Conservation (phyloP, 1,140 invertebrate species). For the Pentalonia nigronervosa region DNA sequence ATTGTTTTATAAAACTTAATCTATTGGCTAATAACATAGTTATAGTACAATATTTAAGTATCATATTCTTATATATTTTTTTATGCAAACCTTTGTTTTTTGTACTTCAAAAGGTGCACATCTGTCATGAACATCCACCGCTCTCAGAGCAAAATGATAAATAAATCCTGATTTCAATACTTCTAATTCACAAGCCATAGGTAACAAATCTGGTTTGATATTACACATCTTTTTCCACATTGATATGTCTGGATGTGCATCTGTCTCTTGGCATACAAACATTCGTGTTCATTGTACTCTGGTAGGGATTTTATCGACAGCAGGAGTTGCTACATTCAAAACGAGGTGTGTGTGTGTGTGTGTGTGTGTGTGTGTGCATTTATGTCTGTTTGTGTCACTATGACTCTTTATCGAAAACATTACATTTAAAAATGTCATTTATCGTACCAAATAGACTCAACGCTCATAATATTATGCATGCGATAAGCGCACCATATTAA, state of each 20-base stretch:
- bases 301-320: too few relatives aligned
- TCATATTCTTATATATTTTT: too few relatives aligned
- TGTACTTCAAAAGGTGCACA: not conserved
- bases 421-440: too few relatives aligned
- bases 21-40: not conserved
- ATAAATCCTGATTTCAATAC: not conserved
- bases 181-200: slow-evolving; percentile 23
- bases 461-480: too few relatives aligned
- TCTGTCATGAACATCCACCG: not conserved
- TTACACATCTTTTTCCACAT: slow-evolving; percentile 17
- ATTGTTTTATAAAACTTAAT: not conserved
- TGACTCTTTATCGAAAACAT: too few relatives aligned
- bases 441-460: too few relatives aligned
- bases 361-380: too few relatives aligned
- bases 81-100: not conserved
- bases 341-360: too few relatives aligned
- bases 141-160: slow-evolving; percentile 23
- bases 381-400: too few relatives aligned
- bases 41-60: not conserved
- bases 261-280: not conserved
- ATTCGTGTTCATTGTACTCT: too few relatives aligned
- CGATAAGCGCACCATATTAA: too few relatives aligned
- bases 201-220: not conserved
- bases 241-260: not conserved
- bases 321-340: too few relatives aligned